A percentile compares a stretch with the other conserved stretches of the same genome.
Evolutionary conservation across 2,888 invertebrate species (phyloP).

Genomic region (Nemotelus nigrinus): DNA sequence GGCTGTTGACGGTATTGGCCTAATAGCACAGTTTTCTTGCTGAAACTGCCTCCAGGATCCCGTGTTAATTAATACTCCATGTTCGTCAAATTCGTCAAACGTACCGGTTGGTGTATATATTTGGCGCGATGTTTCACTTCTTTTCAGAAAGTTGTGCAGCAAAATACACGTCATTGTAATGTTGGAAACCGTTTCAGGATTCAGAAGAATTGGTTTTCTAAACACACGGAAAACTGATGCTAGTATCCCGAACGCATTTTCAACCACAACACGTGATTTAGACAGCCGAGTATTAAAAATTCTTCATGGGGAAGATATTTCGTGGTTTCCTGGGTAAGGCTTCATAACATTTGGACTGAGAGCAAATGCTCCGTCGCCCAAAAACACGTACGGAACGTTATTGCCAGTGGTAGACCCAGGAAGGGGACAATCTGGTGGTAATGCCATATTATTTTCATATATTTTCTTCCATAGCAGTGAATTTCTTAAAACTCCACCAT

Average conservation of each 20-base stretch:
- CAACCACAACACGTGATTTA: not conserved
- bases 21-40: too few species aligned
- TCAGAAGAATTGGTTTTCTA: slow-evolving; percentile 15
- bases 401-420: not conserved
- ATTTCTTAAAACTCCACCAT: slow-evolving; percentile 52
- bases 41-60: too few species aligned
- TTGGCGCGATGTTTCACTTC: not conserved
- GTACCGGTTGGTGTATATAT: not conserved
- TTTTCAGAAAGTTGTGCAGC: slow-evolving; percentile 3
- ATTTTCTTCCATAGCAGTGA: not conserved
- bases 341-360: slow-evolving; percentile 21
- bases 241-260: slow-evolving; percentile 31
- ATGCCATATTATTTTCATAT: not conserved
- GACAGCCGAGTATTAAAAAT: not conserved
- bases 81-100: not conserved
- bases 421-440: not conserved
- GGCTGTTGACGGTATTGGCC: too few species aligned
- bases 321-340: slow-evolving; percentile 16
- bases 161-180: slow-evolving; percentile 6
- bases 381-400: slow-evolving; percentile 7
- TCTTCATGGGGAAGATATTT: not conserved
- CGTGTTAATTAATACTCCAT: too few species aligned
- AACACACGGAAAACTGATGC: slow-evolving; percentile 25
- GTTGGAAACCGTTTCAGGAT: not conserved
- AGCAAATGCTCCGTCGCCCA: slow-evolving; percentile 20